phyloP scores from a whole-genome alignment of 2,113 vertebrate genomes.

The Proterorhinus semilunaris region DNA sequence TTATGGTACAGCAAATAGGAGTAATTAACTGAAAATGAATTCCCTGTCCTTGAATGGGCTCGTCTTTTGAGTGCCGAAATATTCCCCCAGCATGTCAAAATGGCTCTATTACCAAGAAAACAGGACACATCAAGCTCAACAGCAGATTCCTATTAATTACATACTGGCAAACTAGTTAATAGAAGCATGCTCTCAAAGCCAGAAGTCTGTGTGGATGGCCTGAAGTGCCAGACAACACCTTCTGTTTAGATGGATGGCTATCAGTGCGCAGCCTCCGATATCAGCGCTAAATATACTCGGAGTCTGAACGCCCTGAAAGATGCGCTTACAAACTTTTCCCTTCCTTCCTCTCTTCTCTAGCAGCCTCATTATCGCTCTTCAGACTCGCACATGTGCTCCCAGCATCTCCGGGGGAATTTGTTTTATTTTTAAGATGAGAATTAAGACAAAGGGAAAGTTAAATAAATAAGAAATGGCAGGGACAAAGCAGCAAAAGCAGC shows the following conservation, averaged over 20 bases:
- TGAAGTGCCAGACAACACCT: constrained; percentile 78
- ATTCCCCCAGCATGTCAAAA: constrained; percentile 38
- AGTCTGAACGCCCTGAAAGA: constrained; percentile 50
- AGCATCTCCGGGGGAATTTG: constrained; percentile 52
- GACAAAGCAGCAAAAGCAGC: constrained; percentile 30
- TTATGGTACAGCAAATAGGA: background rate
- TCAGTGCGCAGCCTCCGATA: constrained; percentile 54
- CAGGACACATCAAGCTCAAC: constrained; percentile 47
- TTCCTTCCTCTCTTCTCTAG: constrained; percentile 43
- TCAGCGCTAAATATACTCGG: constrained; percentile 50
- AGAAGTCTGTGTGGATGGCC: constrained; percentile 74
- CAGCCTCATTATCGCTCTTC: constrained; percentile 56
- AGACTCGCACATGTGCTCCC: constrained; percentile 44
- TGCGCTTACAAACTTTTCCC: constrained; percentile 52
- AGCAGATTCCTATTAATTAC: constrained; percentile 72
- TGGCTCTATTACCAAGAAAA: constrained; percentile 33
- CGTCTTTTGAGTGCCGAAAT: constrained; percentile 17
- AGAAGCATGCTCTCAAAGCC: constrained; percentile 71
- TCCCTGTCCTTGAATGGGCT: background rate
- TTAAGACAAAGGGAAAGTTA: constrained; percentile 41
- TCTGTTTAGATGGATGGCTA: constrained; percentile 76
- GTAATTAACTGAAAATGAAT: background rate
- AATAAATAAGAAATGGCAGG: constrained; percentile 3
- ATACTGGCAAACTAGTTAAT: constrained; percentile 74
- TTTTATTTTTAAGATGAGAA: constrained; percentile 59